Conservation (phyloP, 2,888 invertebrate species). For the Anoplius nigerrimus region DNA sequence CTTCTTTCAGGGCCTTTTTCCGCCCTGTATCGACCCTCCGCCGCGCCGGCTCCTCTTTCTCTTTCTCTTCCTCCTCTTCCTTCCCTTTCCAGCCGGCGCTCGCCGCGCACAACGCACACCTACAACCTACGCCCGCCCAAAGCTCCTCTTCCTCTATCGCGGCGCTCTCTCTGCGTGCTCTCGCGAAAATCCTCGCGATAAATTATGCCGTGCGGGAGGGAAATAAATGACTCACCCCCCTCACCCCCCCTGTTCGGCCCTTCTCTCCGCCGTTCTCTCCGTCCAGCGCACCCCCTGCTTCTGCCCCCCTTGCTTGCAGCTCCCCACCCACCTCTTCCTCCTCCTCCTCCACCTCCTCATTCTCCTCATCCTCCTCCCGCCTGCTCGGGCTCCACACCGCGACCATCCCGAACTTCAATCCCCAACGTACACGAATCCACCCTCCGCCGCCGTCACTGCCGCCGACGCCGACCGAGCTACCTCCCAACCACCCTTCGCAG, state of each 20-base stretch:
- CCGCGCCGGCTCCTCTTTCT: slow-evolving; percentile 1
- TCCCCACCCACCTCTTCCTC: slow-evolving; percentile 29
- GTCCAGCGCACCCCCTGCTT: slow-evolving; percentile 7
- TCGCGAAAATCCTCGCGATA: slow-evolving; percentile 75
- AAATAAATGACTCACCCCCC: slow-evolving; percentile 74
- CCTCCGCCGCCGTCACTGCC: slow-evolving; percentile 42
- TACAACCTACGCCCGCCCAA: slow-evolving; percentile 37
- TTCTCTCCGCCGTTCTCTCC: slow-evolving; percentile 51
- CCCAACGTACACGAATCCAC: slow-evolving; percentile 56
- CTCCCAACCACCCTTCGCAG: slow-evolving; percentile 17
- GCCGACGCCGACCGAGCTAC: slow-evolving; percentile 25
- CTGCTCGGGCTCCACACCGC: slow-evolving; percentile 45
- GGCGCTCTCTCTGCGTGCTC: slow-evolving; percentile 69
- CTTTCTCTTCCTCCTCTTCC: slow-evolving; percentile 19
- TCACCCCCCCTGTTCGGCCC: slow-evolving; percentile 69
- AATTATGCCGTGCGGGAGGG: slow-evolving; percentile 74
- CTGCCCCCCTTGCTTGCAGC: no score
- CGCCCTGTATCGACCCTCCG: slow-evolving; percentile 8
- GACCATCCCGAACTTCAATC: slow-evolving; percentile 63
- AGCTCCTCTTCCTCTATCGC: slow-evolving; percentile 61
- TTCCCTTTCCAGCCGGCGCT: slow-evolving; percentile 26
- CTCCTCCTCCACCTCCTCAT: no score
- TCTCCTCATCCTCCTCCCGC: no score
- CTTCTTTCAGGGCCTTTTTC: slow-evolving; percentile 19
- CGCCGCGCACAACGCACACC: slow-evolving; percentile 11